These are phyloP conservation scores for Sebastiscus tertius DNA, from an alignment of 2,797 vertebrate species.

Conservation along the genomic window DNA sequence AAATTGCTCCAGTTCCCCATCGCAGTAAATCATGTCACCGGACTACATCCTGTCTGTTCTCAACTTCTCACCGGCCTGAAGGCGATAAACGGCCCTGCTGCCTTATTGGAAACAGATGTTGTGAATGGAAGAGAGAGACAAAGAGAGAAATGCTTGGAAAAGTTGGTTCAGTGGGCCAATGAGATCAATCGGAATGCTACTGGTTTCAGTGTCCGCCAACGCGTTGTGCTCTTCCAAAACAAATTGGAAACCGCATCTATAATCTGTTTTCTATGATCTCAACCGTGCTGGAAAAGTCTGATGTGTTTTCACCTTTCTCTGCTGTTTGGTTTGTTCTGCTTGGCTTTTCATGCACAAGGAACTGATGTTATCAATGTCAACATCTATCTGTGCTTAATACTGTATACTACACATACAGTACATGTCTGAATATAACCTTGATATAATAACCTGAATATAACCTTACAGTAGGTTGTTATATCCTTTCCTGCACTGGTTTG, in stretches of 20 bases:
- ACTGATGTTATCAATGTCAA: conserved; percentile 4
- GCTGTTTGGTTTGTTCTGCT: background rate
- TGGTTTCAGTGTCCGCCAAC: conserved; percentile 20
- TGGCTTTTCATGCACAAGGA: background rate
- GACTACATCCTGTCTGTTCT: conserved; percentile 73
- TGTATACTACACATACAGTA: background rate
- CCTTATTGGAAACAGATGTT: conserved; percentile 75
- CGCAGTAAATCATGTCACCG: conserved; percentile 65
- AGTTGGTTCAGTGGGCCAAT: conserved; percentile 10
- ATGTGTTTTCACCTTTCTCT: background rate
- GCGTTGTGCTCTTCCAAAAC: background rate
- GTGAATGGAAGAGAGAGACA: conserved; percentile 9
- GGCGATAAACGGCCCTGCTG: conserved; percentile 57
- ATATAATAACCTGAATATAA: background rate
- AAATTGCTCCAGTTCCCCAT: conserved; percentile 33
- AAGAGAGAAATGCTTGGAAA: background rate
- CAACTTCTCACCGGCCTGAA: conserved; percentile 61
- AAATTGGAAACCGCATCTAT: background rate
- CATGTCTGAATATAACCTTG: background rate
- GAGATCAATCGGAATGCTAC: conserved; percentile 26
- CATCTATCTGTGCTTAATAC: background rate
- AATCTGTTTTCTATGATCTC: background rate
- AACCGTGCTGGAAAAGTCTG: background rate
- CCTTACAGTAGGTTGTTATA: background rate
- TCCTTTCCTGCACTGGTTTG: background rate